Base-by-base conservation (phyloP, 2,113 vertebrate genomes). In the Trematocara zebra region DNA sequence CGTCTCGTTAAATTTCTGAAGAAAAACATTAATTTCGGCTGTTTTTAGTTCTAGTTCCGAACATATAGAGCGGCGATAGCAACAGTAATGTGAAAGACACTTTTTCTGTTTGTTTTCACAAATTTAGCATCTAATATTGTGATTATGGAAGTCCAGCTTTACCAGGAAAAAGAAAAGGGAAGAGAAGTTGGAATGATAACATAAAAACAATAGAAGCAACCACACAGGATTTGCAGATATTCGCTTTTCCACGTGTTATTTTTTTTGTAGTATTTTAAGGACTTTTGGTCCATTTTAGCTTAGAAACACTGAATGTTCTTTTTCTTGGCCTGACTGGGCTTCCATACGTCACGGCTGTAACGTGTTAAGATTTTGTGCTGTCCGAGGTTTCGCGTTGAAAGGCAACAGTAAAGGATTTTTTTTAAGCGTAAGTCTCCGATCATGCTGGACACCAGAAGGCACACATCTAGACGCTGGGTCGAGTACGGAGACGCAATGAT, bases 391-490 rank as follows among this genome's bases (percentile, higher is more conserved):
- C 17, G 33, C 7, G 72, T 87, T 23, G 80, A 85, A 88, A 90
- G 88, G 86, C 87, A 87, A 89, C 86, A 42, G 42, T 33, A 52
- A 23, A 18, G 52, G 83, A 87, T 80, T 3, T 64, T 64, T 17
- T 80, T 18, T 61, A 23, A 61, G 31, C 9, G 9, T 35, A 10
- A 7, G 67, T 86, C 78, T 88, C 80, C 35, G 12, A 14, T 53
- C 37, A 82, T 23, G 72, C 87, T 57, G 78, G 90, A 87, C 89
- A 79, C 80, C 90, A 91, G 85, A 95, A 95, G 95, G 95, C 93
- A 95, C 94, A 93, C 80, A 82, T 82, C 81, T 87, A 82, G 83
- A 89, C 40, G 78, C 87, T 82, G 86, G 89, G 57, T 51, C 67
- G 10, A 72, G 72, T 12, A 49, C 51, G 72, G 80, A 82, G 57